Conservation (phyloP, 1,140 invertebrate genomes). For the honey bee (Apis mellifera) region Amel_HAv3.1 CM009935.2:9819001-9819500, state of each 20-base stretch:
- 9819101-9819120: background rate
- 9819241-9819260: background rate
- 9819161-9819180: background rate
- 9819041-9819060: slow-evolving; percentile 10
- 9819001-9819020: background rate
- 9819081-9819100: background rate
- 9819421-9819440: background rate
- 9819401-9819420: background rate
- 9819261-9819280: background rate
- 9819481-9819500: slow-evolving; percentile 56
- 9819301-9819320: slow-evolving; percentile 26
- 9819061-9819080: slow-evolving; percentile 3
- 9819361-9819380: background rate
- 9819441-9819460: background rate
- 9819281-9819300: background rate
- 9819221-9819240: background rate
- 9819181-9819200: background rate
- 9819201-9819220: slow-evolving; percentile 5
- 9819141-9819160: background rate
- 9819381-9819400: background rate
- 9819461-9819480: slow-evolving; percentile 70
- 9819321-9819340: slow-evolving; percentile 20
- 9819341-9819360: background rate
- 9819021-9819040: background rate
- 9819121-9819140: background rate